phyloP scores from a whole-genome alignment of 2,797 vertebrate species.

The Kryptolebias ocellatus region DNA sequence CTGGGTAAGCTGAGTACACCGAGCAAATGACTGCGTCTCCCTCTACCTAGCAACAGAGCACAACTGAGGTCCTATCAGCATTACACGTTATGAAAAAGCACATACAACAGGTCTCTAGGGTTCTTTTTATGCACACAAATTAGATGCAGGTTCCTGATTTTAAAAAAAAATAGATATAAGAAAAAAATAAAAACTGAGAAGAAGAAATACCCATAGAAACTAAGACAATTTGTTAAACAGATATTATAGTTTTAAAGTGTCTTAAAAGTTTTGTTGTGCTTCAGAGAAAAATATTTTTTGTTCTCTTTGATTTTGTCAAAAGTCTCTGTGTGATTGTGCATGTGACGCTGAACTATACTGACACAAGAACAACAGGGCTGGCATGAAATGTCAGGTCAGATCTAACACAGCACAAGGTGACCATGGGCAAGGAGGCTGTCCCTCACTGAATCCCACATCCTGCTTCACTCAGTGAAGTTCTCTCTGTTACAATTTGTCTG shows the following conservation, averaged over 20 bases:
- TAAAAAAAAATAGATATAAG: neutral
- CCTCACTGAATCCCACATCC: constrained; percentile 21
- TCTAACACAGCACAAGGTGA: constrained; percentile 62
- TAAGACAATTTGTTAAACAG: neutral
- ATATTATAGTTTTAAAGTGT: constrained; percentile 1
- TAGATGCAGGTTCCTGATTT: constrained; percentile 4
- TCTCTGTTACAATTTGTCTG: constrained; percentile 15
- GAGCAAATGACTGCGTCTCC: constrained; percentile 20
- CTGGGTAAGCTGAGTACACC: constrained; percentile 22
- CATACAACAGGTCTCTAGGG: constrained; percentile 9
- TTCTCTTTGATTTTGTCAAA: constrained; percentile 9
- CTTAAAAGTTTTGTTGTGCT: constrained; percentile 3
- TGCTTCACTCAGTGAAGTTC: constrained; percentile 23
- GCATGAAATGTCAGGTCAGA: constrained; percentile 51
- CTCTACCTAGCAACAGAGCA: constrained; percentile 72
- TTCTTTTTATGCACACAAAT: neutral
- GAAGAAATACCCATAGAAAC: neutral
- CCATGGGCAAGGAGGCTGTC: constrained; percentile 30
- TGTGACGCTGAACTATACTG: constrained; percentile 16
- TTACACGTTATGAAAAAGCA: constrained; percentile 25
- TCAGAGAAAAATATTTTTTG: constrained; percentile 3
- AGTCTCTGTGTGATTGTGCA: neutral
- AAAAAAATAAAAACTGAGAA: neutral
- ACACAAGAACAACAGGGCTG: constrained; percentile 31
- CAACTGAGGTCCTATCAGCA: constrained; percentile 50